These are phyloP conservation scores for Babyrousa celebensis DNA, from an alignment of 2,797 vertebrate genomes.

Conservation along the genomic window DNA sequence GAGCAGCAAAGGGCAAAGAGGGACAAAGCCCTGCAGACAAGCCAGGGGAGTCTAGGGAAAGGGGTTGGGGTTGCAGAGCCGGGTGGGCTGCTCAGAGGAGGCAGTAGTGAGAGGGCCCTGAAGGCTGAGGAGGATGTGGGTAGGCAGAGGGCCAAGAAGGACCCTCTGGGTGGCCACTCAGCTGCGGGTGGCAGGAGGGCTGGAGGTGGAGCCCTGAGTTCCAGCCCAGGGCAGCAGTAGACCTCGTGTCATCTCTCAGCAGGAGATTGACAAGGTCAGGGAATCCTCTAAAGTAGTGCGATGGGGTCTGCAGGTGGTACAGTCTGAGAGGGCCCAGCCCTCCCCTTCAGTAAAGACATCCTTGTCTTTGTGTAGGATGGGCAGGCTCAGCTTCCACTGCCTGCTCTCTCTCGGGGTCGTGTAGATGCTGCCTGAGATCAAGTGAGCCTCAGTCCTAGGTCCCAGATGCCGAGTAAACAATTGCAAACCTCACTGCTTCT, in stretches of 20 bases:
- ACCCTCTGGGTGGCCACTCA: not conserved
- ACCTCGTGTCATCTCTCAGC: not conserved
- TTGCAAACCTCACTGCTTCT: not conserved
- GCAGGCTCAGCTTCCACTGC: not conserved
- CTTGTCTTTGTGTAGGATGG: no score
- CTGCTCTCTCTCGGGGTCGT: not conserved
- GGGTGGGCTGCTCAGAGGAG: slow-evolving; percentile 39
- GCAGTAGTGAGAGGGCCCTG: not conserved
- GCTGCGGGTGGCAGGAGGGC: no score
- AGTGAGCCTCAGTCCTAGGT: not conserved
- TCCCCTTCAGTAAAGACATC: not conserved
- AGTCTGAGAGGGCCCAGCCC: not conserved
- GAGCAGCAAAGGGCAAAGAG: not conserved
- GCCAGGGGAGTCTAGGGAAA: not conserved
- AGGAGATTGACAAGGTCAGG: not conserved
- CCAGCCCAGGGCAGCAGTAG: no score
- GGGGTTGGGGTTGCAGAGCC: not conserved
- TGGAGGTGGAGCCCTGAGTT: no score
- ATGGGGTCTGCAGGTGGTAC: not conserved
- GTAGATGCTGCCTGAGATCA: not conserved
- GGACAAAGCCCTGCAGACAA: not conserved
- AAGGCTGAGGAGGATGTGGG: not conserved
- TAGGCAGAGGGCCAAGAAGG: not conserved
- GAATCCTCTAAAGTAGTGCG: not conserved
- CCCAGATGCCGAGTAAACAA: not conserved